Conservation (phyloP, 35 echinoderm and acorn worm species). For the Diadema setosum region DNA sequence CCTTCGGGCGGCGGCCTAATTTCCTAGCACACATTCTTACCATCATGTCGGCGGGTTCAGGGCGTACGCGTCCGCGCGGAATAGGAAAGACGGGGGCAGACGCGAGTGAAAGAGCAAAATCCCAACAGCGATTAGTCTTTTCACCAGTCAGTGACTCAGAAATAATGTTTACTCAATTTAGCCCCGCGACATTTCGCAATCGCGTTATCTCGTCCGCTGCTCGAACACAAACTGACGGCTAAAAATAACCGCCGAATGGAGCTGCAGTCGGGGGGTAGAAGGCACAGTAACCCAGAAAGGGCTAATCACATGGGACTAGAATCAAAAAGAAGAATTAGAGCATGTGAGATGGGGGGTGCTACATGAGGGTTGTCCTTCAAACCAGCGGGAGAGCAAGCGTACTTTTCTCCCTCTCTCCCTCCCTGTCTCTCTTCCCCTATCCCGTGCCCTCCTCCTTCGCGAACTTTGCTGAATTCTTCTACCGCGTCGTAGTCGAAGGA, state of each 20-base stretch:
- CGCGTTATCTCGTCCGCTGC: not conserved
- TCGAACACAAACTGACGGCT: not conserved
- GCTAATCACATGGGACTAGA: not conserved
- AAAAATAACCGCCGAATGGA: not conserved
- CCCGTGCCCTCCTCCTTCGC: not conserved
- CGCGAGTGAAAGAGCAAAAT: too few relatives aligned
- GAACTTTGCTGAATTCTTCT: too few relatives aligned
- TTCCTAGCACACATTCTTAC: too few relatives aligned
- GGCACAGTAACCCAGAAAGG: slow-evolving; percentile 13
- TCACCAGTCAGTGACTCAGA: slow-evolving; percentile 25
- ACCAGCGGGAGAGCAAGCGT: not conserved
- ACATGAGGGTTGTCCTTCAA: not conserved
- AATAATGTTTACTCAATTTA: slow-evolving; percentile 31
- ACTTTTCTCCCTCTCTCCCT: not conserved
- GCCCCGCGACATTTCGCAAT: not conserved
- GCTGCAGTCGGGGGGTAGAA: not conserved
- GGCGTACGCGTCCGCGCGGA: not conserved
- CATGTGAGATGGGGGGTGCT: not conserved
- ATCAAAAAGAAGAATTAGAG: not conserved
- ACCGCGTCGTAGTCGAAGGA: too few relatives aligned
- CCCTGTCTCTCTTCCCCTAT: not conserved
- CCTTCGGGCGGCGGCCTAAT: not conserved
- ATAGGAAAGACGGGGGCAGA: too few relatives aligned
- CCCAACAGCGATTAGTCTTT: slow-evolving; percentile 18
- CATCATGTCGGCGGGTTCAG: too few relatives aligned